Evolutionary conservation across 2,797 vertebrate genomes (phyloP).

Genomic region (Melanotaenia nigrans): DNA sequence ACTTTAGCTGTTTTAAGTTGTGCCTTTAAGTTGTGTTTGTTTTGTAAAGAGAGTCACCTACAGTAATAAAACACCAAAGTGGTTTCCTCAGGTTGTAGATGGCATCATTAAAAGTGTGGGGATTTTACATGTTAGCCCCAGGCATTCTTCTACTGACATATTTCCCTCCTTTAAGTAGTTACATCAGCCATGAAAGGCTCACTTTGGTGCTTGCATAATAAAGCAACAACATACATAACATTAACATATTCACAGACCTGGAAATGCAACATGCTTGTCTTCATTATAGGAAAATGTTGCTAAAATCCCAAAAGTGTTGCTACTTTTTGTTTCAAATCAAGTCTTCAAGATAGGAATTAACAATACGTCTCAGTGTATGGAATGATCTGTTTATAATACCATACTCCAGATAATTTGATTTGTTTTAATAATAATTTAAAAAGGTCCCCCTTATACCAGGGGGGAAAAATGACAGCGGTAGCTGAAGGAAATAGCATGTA

Average conservation of each 20-base stretch:
- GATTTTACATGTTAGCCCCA: conserved; percentile 35
- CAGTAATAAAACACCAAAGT: not conserved
- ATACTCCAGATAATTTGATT: not conserved
- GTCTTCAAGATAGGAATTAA: not conserved
- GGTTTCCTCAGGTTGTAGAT: not conserved
- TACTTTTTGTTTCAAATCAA: conserved; percentile 10
- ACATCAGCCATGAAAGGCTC: conserved; percentile 23
- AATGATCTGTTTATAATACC: not conserved
- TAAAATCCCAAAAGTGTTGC: not conserved
- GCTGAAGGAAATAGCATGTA: not conserved
- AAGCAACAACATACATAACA: conserved; percentile 26
- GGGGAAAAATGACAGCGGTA: not conserved
- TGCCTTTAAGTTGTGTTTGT: not conserved
- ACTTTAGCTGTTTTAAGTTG: not conserved
- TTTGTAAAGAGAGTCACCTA: not conserved
- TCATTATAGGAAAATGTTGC: not conserved
- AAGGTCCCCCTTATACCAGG: not conserved
- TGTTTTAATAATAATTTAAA: not conserved
- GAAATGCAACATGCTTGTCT: conserved; percentile 1
- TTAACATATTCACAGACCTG: not conserved
- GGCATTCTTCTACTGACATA: conserved; percentile 23
- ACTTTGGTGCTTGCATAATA: conserved; percentile 22
- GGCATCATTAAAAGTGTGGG: not conserved
- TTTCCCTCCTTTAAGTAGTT: conserved; percentile 22
- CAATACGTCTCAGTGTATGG: not conserved